A percentile compares a stretch with the other conserved stretches of the same genome.
Conservation (phyloP, 2,888 invertebrate genomes). For the Idaea straminata region DNA sequence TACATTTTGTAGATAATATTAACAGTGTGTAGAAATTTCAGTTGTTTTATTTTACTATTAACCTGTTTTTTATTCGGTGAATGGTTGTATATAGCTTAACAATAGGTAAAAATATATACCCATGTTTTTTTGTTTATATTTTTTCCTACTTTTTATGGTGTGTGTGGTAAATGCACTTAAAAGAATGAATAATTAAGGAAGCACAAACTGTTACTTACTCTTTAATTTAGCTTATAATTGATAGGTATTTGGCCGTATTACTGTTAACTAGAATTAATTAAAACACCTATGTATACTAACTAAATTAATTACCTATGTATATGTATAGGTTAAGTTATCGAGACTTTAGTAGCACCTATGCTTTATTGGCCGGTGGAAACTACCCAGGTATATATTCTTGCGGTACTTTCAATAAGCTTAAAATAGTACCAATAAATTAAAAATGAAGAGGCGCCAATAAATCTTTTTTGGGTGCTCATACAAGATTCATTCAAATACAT, state of each 20-base stretch:
- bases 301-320: too few species aligned
- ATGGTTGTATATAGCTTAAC: slow-evolving; percentile 22
- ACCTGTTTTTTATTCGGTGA: slow-evolving; percentile 26
- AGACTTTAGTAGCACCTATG: too few species aligned
- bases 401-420: too few species aligned
- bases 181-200: neutral
- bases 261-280: neutral
- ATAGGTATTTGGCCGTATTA: neutral
- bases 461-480: too few species aligned
- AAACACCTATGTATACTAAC: too few species aligned
- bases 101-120: neutral
- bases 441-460: too few species aligned
- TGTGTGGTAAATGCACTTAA: neutral
- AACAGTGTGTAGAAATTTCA: slow-evolving; percentile 15
- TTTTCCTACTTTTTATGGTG: neutral
- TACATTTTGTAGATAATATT: slow-evolving; percentile 14
- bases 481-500: too few species aligned
- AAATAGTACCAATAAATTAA: too few species aligned
- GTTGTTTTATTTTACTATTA: slow-evolving; percentile 27
- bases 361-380: too few species aligned
- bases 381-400: too few species aligned
- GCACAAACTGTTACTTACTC: neutral
- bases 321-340: too few species aligned
- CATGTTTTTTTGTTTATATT: neutral
- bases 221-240: neutral